Evolutionary conservation across 2,888 invertebrate genomes (phyloP), one percentile per base, ranked within the genome.

Genomic region (Sarcophaga subvicina): DNA sequence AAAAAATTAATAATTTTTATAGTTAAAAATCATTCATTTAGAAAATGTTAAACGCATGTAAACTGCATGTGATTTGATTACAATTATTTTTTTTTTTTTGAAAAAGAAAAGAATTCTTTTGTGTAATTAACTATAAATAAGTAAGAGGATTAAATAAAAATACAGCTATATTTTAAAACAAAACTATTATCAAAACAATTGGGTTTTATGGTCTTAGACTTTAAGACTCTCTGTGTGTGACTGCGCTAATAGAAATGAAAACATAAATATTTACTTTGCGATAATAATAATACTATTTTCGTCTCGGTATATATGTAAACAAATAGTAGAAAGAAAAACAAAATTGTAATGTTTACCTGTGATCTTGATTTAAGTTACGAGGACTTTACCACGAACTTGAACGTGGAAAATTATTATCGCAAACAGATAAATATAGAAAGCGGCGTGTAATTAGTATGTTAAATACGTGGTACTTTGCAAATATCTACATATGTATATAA

Each of bases 21-120:
- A 66, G 37, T 63, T 54, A 80, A 71, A 63, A 76, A 81, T 75
- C 85, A 86, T 72, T 76, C 82, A 76, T 71, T 80, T 83, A 22
- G 47, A 59, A 76, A 83, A 63, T 83, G 82, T 45, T 76, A 54
- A 62, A 22, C 11, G 37, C 80, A 69, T 78, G 82, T 80, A 69
- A 76, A 83, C 71, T 71, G 71, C 86, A 83, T 86, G 86, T 82
- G 76, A 86, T 76, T 80, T 70, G n/a, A 73, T 64, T 69, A 27
- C 20, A 59, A 62, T 47, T 45, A 5, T 25, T 71, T 76, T 45
- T 22, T 71, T n/a, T n/a, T n/a, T n/a, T n/a, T n/a, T n/a, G 25
- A 73, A 25, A 25, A 25, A 25, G 3, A 49, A 14, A n/a, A 62
- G 4, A 37, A 49, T 69, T 69, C 67, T n/a, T 66, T 54, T 54